Evolutionary conservation across 2,797 vertebrate genomes (phyloP).

Genomic region (Alcedo atthis): DNA sequence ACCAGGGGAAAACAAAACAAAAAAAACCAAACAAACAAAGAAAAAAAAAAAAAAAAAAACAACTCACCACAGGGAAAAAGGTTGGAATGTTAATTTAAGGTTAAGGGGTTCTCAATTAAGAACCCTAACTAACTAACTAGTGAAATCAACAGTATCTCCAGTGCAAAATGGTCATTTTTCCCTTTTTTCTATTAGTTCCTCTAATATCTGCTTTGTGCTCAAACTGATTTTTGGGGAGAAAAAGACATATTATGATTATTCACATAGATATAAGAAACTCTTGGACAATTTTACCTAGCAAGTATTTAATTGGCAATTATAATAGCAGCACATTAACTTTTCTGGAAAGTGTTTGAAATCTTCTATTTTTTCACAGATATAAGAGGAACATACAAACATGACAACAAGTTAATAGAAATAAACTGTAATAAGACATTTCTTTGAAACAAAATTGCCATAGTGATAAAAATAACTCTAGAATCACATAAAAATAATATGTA

Average conservation of each 20-base stretch:
- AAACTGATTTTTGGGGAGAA: not conserved
- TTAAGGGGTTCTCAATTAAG: not conserved
- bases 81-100: not conserved
- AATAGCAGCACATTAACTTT: not conserved
- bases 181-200: not conserved
- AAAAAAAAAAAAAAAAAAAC: not conserved
- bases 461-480: conserved; percentile 18
- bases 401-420: not conserved
- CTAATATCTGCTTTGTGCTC: not conserved
- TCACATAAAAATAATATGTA: not conserved
- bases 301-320: not conserved
- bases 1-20: not conserved
- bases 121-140: not conserved
- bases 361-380: not conserved
- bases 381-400: not conserved
- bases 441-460: not conserved
- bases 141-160: not conserved
- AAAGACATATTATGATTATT: not conserved
- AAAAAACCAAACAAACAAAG: not conserved
- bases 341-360: not conserved
- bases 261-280: not conserved
- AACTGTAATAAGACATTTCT: not conserved
- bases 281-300: not conserved
- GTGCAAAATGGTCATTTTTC: not conserved
- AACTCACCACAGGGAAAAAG: not conserved